Conservation (phyloP, 2,888 invertebrate species). For the Melinaea marsaeus region DNA sequence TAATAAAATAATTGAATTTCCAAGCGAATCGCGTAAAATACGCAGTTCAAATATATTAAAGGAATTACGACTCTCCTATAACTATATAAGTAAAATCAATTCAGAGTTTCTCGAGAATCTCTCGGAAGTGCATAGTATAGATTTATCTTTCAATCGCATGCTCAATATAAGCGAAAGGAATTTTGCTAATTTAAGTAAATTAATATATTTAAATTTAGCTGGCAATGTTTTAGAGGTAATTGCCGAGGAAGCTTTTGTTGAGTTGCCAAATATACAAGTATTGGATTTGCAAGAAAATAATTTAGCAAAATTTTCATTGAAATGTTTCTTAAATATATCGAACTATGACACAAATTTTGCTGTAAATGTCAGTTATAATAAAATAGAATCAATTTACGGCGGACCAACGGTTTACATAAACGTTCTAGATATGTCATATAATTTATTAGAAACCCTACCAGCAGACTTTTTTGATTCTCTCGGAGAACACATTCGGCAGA, state of each 20-base stretch:
- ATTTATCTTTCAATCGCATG: constrained; percentile 85
- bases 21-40: constrained; percentile 61
- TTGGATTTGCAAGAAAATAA: constrained; percentile 87
- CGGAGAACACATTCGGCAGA: constrained; percentile 43
- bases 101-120: constrained; percentile 82
- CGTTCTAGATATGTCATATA: constrained; percentile 81
- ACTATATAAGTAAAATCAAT: constrained; percentile 82
- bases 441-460: constrained; percentile 77
- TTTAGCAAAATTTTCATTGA: constrained; percentile 79
- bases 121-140: constrained; percentile 82
- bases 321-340: constrained; percentile 80
- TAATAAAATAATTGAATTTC: constrained; percentile 84
- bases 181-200: constrained; percentile 82
- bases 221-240: constrained; percentile 84
- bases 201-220: constrained; percentile 86
- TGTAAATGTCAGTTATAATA: constrained; percentile 85
- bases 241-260: constrained; percentile 82
- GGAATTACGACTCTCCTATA: constrained; percentile 88
- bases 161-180: constrained; percentile 78
- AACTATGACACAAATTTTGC: constrained; percentile 77
- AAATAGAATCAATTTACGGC: constrained; percentile 56
- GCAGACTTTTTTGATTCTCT: constrained; percentile 75
- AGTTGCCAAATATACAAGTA: constrained; percentile 82
- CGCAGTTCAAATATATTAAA: constrained; percentile 81
- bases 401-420: constrained; percentile 69